Evolutionary conservation across 92 coral and sea anemone species (phyloP).

Genomic region (Porites rus): DNA sequence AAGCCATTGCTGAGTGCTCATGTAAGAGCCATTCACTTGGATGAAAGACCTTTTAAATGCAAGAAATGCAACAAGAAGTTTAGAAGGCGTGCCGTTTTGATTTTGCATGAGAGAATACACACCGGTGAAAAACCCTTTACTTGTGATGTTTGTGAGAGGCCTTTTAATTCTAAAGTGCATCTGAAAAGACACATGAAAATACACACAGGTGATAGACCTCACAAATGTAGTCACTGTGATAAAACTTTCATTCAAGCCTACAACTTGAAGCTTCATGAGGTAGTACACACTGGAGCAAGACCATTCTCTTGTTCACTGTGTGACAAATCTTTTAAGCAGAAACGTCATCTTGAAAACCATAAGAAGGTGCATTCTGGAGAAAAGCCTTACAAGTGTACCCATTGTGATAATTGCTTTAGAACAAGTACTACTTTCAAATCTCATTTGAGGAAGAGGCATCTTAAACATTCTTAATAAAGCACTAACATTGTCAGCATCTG

Average conservation of each 20-base stretch:
- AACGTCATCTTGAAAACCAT: neutral
- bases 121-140: constrained; percentile 5
- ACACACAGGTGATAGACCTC: constrained; percentile 10
- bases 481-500: too few relatives aligned
- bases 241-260: constrained; percentile 13
- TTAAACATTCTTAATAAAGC: too few relatives aligned
- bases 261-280: constrained; percentile 15
- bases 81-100: neutral
- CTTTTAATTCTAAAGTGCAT: neutral
- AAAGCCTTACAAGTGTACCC: too few relatives aligned
- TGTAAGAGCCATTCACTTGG: neutral
- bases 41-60: constrained; percentile 12
- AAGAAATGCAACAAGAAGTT: constrained; percentile 31
- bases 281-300: constrained; percentile 26
- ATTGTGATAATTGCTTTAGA: too few relatives aligned
- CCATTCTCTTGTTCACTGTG: constrained; percentile 37
- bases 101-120: constrained; percentile 25
- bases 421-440: too few relatives aligned
- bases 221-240: constrained; percentile 43
- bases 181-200: neutral
- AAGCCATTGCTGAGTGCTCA: neutral
- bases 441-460: too few relatives aligned
- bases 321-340: constrained; percentile 12
- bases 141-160: constrained; percentile 4
- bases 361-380: too few relatives aligned